These are phyloP conservation scores for Seriola quinqueradiata DNA, from an alignment of 2,113 vertebrate species.

Conservation along the genomic window DNA sequence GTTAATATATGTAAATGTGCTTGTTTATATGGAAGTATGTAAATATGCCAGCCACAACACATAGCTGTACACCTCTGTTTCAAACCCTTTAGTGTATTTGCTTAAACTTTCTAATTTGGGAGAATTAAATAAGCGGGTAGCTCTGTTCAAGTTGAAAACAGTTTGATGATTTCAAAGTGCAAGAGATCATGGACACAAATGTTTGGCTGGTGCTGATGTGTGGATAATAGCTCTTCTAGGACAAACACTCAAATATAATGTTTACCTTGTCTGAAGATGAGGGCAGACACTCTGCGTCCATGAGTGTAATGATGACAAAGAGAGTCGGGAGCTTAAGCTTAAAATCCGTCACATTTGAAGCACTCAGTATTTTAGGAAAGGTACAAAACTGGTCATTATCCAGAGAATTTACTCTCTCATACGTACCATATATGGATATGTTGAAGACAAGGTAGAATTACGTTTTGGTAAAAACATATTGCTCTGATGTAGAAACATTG, in stretches of 20 bases:
- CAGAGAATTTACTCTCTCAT: too few species aligned
- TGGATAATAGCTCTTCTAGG: background rate
- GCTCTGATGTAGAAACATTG: too few species aligned
- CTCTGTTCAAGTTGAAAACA: constrained; percentile 16
- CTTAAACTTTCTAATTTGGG: too few species aligned
- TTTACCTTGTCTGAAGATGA: background rate
- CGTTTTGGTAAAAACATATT: too few species aligned
- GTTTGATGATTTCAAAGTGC: background rate
- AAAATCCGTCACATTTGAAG: background rate
- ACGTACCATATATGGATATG: too few species aligned
- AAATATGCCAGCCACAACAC: constrained; percentile 13
- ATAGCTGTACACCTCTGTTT: background rate
- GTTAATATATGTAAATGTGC: constrained; percentile 47
- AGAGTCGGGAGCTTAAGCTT: background rate
- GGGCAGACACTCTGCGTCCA: background rate
- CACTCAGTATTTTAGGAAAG: background rate
- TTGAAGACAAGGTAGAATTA: too few species aligned
- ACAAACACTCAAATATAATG: background rate
- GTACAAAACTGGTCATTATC: background rate
- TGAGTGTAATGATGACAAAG: constrained; percentile 3
- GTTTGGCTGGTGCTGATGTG: background rate
- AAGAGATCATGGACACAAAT: background rate
- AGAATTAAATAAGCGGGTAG: background rate
- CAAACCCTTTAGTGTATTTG: constrained; percentile 7
- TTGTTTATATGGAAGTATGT: constrained; percentile 39